A percentile compares a stretch with the other conserved stretches of the same genome.
phyloP scores from a whole-genome alignment of 35 echinoderm and acorn worm genomes.

The Apostichopus parvimensis region DNA sequence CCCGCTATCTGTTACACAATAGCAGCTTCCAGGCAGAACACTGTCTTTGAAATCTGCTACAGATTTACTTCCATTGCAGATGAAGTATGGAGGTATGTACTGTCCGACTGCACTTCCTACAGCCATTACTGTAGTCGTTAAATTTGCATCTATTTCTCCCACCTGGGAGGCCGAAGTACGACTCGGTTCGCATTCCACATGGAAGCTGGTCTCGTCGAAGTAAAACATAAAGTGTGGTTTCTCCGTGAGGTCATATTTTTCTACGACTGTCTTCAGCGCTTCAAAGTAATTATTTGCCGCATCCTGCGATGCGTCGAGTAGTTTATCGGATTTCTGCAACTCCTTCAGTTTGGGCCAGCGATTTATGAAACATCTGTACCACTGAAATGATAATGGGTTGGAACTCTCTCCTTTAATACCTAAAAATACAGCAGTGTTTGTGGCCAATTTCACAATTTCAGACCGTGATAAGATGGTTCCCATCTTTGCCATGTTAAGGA shows the following conservation, averaged over 20 bases:
- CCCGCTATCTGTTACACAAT: not conserved
- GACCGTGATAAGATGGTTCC: not conserved
- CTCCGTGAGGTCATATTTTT: not conserved
- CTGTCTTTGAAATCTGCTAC: not conserved
- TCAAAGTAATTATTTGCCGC: not conserved
- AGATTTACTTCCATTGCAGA: not conserved
- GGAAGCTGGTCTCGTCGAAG: not conserved
- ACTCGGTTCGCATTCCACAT: not conserved
- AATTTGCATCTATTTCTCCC: not conserved
- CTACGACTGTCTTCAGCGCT: not conserved
- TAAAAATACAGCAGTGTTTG: not conserved
- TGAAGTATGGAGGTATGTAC: slow-evolving; percentile 12
- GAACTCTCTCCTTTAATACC: not conserved
- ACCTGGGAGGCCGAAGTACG: not conserved
- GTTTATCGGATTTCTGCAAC: not conserved
- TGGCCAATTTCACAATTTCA: not conserved
- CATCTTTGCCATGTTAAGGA: not conserved
- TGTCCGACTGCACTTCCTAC: slow-evolving; percentile 4
- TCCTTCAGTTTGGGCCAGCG: not conserved
- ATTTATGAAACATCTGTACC: not conserved
- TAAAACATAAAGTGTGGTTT: not conserved
- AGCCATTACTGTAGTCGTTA: not conserved
- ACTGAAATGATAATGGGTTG: not conserved
- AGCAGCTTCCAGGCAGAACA: not conserved
- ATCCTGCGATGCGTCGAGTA: not conserved